Conservation (phyloP, 2,797 vertebrate genomes). For the Melanotaenia pygmaea region DNA sequence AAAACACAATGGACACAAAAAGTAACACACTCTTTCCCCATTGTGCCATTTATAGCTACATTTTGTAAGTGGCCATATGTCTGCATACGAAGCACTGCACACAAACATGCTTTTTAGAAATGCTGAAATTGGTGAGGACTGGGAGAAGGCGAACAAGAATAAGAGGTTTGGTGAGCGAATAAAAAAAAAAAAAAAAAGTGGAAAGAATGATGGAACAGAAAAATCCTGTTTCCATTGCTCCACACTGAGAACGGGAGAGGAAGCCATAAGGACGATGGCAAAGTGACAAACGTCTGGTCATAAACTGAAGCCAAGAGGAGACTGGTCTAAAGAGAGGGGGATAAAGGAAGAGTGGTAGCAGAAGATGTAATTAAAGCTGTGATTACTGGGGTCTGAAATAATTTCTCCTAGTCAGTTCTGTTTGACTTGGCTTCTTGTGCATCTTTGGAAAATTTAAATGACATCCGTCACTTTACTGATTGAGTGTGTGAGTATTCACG, state of each 20-base stretch:
- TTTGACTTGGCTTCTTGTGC: slow-evolving; percentile 59
- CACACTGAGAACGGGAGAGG: slow-evolving; percentile 61
- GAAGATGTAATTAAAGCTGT: slow-evolving; percentile 75
- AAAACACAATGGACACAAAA: slow-evolving; percentile 14
- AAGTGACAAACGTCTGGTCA: slow-evolving; percentile 76
- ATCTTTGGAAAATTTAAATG: slow-evolving; percentile 64
- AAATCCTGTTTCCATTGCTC: slow-evolving; percentile 76
- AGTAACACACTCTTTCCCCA: slow-evolving; percentile 4
- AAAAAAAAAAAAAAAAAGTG: slow-evolving; percentile 37
- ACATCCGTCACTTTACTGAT: slow-evolving; percentile 49
- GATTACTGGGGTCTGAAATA: slow-evolving; percentile 73
- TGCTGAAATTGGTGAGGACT: slow-evolving; percentile 26
- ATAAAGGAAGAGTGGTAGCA: slow-evolving; percentile 32
- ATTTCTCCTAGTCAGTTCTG: slow-evolving; percentile 64
- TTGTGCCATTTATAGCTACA: slow-evolving; percentile 18
- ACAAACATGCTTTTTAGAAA: slow-evolving; percentile 20
- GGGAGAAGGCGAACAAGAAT: slow-evolving; percentile 28
- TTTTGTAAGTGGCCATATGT: slow-evolving; percentile 9
- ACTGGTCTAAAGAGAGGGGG: slow-evolving; percentile 51
- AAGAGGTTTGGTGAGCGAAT: slow-evolving; percentile 18
- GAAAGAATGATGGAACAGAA: slow-evolving; percentile 59
- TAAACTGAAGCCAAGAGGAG: slow-evolving; percentile 67
- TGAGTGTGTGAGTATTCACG: background rate
- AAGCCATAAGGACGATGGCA: slow-evolving; percentile 75
- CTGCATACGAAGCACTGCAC: background rate